phyloP scores from a whole-genome alignment of 2,888 invertebrate genomes.

The Helicoverpa assulta region DNA sequence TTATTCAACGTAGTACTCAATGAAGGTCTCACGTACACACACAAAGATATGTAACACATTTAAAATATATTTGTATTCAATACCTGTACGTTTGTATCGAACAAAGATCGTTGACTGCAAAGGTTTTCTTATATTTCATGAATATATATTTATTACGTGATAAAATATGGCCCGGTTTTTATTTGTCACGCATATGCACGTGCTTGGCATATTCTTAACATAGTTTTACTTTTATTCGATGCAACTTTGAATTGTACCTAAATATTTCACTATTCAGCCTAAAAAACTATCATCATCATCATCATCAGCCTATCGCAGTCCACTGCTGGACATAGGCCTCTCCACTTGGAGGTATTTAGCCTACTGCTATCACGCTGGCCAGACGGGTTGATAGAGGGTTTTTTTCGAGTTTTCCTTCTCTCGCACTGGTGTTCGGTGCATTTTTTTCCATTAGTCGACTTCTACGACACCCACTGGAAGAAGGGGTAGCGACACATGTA shows the following conservation, averaged over 20 bases:
- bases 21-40: constrained; percentile 65
- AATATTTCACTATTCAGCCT: not conserved
- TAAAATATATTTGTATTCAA: constrained; percentile 56
- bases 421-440: too few relatives aligned
- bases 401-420: too few relatives aligned
- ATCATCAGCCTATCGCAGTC: too few relatives aligned
- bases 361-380: too few relatives aligned
- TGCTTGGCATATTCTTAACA: not conserved
- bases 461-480: too few relatives aligned
- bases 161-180: constrained; percentile 22
- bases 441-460: too few relatives aligned
- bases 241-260: not conserved
- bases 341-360: too few relatives aligned
- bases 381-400: too few relatives aligned
- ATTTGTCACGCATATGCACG: constrained; percentile 27
- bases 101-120: constrained; percentile 55
- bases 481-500: too few relatives aligned
- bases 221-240: not conserved
- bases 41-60: constrained; percentile 48
- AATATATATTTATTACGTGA: constrained; percentile 34
- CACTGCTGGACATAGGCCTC: too few relatives aligned
- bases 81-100: constrained; percentile 35
- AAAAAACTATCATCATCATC: too few relatives aligned
- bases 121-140: constrained; percentile 45
- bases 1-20: constrained; percentile 66